A percentile compares a stretch with the other conserved stretches of the same genome.
Evolutionary conservation across 2,888 invertebrate genomes (phyloP).

Genomic region (Stictocephala bisonia): DNA sequence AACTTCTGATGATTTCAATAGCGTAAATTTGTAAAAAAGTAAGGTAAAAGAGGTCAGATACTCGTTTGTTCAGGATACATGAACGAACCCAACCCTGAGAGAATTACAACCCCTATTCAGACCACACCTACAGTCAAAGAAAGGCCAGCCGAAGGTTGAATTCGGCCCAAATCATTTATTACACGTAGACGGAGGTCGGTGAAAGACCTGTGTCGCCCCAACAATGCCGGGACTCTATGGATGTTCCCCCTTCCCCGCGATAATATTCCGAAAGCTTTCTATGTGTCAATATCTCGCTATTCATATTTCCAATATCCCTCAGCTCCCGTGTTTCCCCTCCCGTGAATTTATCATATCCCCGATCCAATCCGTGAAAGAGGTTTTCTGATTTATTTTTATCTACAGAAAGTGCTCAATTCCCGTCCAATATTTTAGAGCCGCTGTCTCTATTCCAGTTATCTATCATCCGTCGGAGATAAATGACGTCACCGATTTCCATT

Average conservation of each 20-base stretch:
- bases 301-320: slow-evolving; percentile 44
- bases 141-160: neutral
- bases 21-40: no score
- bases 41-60: no score
- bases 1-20: no score
- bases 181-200: no score
- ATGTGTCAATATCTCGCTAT: slow-evolving; percentile 46
- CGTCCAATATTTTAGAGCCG: slow-evolving; percentile 37
- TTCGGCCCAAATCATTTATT: slow-evolving; percentile 23
- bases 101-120: neutral
- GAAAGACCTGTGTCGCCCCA: no score
- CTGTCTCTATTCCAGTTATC: slow-evolving; percentile 9
- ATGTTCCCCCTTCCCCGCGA: slow-evolving; percentile 1
- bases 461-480: slow-evolving; percentile 16
- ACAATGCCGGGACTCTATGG: neutral
- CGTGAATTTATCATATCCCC: slow-evolving; percentile 41
- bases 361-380: slow-evolving; percentile 38
- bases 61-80: no score
- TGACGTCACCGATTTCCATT: slow-evolving; percentile 6
- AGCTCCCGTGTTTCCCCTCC: slow-evolving; percentile 2
- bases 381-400: slow-evolving; percentile 40
- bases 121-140: neutral
- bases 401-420: slow-evolving; percentile 36
- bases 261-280: slow-evolving; percentile 46
- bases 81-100: no score